These are phyloP conservation scores for Geophilus truncorum DNA, from an alignment of 2,888 invertebrate genomes.

Conservation along the genomic window DNA sequence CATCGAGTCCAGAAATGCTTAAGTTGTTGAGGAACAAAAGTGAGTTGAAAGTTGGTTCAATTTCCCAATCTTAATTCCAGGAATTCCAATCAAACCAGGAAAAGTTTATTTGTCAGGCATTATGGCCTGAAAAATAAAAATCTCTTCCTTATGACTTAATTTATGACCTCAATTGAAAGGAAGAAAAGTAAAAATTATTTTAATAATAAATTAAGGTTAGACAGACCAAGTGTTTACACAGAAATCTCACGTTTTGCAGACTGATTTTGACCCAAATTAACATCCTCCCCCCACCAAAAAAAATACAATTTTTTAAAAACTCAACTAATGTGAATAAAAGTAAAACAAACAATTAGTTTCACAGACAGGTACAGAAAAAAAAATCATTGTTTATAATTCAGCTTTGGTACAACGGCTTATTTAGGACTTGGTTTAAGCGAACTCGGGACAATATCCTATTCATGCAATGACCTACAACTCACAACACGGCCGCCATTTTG, in stretches of 20 bases:
- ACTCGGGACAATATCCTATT: slow-evolving; percentile 12
- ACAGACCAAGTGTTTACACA: no score
- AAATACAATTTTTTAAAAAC: no score
- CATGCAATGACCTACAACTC: slow-evolving; percentile 9
- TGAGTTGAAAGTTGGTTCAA: no score
- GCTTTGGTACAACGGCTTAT: background rate
- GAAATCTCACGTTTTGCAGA: background rate
- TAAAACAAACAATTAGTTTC: background rate
- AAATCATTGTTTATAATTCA: background rate
- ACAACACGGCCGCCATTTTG: background rate
- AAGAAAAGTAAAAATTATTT: background rate
- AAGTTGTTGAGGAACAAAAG: no score
- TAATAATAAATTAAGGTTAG: background rate
- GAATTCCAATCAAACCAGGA: background rate
- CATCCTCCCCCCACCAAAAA: no score
- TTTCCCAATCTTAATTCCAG: background rate
- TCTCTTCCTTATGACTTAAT: background rate
- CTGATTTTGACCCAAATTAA: background rate
- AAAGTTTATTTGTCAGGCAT: background rate
- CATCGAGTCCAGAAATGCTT: no score
- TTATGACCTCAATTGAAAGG: background rate
- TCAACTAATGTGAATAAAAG: background rate
- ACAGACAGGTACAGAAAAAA: background rate
- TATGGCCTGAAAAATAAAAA: background rate
- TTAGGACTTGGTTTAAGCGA: background rate